A percentile compares a stretch with the other conserved stretches of the same genome.
Conservation (phyloP, 2,888 invertebrate genomes). For the Lapara coniferarum region DNA sequence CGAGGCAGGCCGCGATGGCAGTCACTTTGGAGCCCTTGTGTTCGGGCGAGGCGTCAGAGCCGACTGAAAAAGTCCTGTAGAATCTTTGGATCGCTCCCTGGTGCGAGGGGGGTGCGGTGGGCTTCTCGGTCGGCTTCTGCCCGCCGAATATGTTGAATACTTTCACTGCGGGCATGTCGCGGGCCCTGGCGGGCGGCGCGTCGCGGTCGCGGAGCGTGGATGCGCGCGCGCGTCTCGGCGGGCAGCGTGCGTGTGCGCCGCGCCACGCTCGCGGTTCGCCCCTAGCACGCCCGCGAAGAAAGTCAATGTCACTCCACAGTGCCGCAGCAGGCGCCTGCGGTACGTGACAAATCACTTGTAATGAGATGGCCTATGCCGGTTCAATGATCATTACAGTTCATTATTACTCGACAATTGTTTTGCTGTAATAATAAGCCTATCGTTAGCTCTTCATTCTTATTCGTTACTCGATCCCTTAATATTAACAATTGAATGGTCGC, state of each 20-base stretch:
- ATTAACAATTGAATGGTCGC: not conserved
- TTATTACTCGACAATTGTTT: conserved; percentile 4
- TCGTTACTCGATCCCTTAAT: not conserved
- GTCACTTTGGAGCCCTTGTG: conserved; percentile 76
- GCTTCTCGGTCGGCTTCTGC: conserved; percentile 79
- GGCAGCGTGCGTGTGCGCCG: conserved; percentile 75
- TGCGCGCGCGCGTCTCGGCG: conserved; percentile 79
- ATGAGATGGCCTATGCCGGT: conserved; percentile 38
- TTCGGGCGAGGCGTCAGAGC: conserved; percentile 66
- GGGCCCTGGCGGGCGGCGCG: conserved; percentile 72
- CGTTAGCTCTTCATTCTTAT: not conserved
- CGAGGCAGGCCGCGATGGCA: conserved; percentile 76
- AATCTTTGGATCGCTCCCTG: conserved; percentile 76
- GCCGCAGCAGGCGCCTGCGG: conserved; percentile 46
- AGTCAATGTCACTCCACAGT: conserved; percentile 74
- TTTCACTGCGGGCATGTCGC: conserved; percentile 83
- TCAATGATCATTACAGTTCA: conserved; percentile 26
- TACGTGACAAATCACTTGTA: conserved; percentile 63
- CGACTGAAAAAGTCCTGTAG: conserved; percentile 81
- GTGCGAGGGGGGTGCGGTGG: conserved; percentile 61
- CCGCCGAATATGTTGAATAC: conserved; percentile 82
- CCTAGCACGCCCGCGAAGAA: conserved; percentile 65
- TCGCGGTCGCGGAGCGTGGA: conserved; percentile 71
- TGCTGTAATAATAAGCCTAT: not conserved
- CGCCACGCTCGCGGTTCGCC: conserved; percentile 36